phyloP scores from a whole-genome alignment of 2,888 invertebrate species.

The Dromius quadrimaculatus region DNA sequence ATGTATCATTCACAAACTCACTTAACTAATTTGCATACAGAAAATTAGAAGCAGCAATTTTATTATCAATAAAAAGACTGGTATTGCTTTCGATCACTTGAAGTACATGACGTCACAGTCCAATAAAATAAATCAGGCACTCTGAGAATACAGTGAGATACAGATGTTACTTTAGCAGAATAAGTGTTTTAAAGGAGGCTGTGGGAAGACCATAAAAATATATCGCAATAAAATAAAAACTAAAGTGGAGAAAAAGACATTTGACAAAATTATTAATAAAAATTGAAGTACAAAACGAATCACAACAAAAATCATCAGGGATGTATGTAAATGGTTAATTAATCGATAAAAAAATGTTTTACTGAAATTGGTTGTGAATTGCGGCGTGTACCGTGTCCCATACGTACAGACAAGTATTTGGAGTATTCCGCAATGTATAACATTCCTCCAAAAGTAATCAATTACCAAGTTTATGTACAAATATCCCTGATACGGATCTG shows the following conservation, averaged over 20 bases:
- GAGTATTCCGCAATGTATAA: too few relatives aligned
- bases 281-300: too few relatives aligned
- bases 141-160: not conserved
- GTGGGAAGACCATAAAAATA: slow-evolving; percentile 5
- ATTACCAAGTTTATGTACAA: slow-evolving; percentile 27
- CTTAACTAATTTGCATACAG: slow-evolving; percentile 26
- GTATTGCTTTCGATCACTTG: slow-evolving; percentile 13
- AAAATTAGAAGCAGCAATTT: slow-evolving; percentile 22
- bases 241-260: too few relatives aligned
- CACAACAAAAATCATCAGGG: too few relatives aligned
- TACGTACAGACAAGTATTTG: too few relatives aligned
- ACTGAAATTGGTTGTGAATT: too few relatives aligned
- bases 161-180: not conserved
- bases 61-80: slow-evolving; percentile 20
- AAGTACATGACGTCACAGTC: slow-evolving; percentile 23
- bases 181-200: not conserved
- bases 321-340: too few relatives aligned
- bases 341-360: too few relatives aligned
- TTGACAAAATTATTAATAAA: too few relatives aligned
- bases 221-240: not conserved
- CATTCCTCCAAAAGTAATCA: slow-evolving; percentile 12
- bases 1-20: too few relatives aligned
- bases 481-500: slow-evolving; percentile 21
- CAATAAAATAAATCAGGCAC: slow-evolving; percentile 28
- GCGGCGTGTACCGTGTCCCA: too few relatives aligned